Percentiles rank a stretch among this genome's conserved stretches.
Evolutionary conservation across 2,888 invertebrate genomes (phyloP).

Genomic region (Spodoptera exigua): DNA sequence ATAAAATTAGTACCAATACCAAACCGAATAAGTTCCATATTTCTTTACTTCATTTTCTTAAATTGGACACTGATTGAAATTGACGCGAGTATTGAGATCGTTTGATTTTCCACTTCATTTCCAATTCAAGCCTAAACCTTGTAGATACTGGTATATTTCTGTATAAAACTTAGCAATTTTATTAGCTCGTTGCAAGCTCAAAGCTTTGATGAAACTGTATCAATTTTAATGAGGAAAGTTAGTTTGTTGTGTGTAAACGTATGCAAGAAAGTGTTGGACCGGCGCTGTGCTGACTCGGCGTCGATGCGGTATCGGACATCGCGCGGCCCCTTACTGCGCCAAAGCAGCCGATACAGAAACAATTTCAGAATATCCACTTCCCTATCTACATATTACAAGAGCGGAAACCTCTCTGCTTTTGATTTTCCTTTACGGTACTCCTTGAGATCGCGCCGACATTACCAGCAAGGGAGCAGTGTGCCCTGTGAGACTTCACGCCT

Average conservation of each 20-base stretch:
- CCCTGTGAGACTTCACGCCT: neutral
- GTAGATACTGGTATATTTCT: slow-evolving; percentile 25
- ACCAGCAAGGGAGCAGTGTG: slow-evolving; percentile 3
- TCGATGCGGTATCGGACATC: no score
- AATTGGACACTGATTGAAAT: slow-evolving; percentile 18
- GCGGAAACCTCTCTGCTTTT: slow-evolving; percentile 10
- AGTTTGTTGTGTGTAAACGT: slow-evolving; percentile 36
- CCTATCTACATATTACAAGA: slow-evolving; percentile 37
- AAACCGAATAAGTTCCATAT: no score
- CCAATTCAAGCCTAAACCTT: slow-evolving; percentile 28
- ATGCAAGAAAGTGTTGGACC: slow-evolving; percentile 44
- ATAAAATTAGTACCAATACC: no score
- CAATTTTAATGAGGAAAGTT: slow-evolving; percentile 54
- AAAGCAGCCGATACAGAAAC: slow-evolving; percentile 43
- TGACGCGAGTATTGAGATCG: slow-evolving; percentile 7
- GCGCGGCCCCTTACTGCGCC: neutral
- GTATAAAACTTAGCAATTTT: neutral
- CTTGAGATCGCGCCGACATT: neutral
- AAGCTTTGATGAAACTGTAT: slow-evolving; percentile 32
- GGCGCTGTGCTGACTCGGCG: neutral
- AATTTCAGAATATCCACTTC: slow-evolving; percentile 33
- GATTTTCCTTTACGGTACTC: slow-evolving; percentile 14
- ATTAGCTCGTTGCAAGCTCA: slow-evolving; percentile 10
- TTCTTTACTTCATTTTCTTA: neutral
- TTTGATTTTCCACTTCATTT: slow-evolving; percentile 17